Conservation (phyloP, 2,113 vertebrate species). For the Heteronetta atricapilla region DNA sequence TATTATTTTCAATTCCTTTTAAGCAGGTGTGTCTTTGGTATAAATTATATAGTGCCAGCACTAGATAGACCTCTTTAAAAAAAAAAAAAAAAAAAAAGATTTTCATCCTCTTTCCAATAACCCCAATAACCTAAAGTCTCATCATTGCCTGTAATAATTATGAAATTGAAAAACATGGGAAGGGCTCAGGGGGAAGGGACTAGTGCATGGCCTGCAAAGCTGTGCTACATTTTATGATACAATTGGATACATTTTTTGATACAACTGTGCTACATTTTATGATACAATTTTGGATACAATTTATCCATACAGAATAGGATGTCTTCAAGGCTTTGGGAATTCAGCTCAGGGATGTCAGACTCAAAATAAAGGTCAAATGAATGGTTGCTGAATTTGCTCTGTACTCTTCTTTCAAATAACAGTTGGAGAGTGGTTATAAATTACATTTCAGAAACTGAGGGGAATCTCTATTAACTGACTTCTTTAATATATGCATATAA, state of each 20-base stretch:
- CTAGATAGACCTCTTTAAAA: too few relatives aligned
- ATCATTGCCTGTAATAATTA: neutral
- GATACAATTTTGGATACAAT: too few relatives aligned
- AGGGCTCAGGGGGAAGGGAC: too few relatives aligned
- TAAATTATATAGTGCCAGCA: neutral
- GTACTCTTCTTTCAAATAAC: neutral
- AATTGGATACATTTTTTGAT: too few relatives aligned
- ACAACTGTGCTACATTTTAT: too few relatives aligned
- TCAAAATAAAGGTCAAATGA: neutral
- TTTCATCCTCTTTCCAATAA: neutral
- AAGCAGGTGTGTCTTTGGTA: neutral
- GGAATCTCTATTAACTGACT: neutral
- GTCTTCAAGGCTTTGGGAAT: neutral
- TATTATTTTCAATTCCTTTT: neutral
- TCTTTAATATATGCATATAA: neutral
- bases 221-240: too few relatives aligned
- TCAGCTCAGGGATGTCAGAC: neutral
- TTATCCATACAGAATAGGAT: neutral
- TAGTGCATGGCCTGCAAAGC: neutral
- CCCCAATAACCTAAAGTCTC: neutral
- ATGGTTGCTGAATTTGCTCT: neutral
- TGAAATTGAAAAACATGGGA: neutral
- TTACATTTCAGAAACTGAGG: neutral
- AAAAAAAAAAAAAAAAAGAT: neutral
- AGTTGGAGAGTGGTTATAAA: neutral